Evolutionary conservation across 2,797 vertebrate genomes (phyloP).

Genomic region (Choloepus didactylus): DNA sequence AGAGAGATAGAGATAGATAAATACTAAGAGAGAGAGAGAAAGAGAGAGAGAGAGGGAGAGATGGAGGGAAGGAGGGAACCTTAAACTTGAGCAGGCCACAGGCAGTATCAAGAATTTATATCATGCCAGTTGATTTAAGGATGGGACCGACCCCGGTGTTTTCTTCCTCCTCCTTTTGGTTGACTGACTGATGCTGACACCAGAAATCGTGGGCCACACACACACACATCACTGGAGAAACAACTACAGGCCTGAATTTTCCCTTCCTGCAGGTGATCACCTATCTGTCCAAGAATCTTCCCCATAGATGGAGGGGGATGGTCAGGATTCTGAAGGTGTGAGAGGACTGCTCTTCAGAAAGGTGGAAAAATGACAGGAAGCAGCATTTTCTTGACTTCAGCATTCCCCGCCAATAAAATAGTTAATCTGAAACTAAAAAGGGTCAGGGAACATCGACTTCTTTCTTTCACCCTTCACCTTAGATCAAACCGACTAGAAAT

Average conservation of each 20-base stretch:
- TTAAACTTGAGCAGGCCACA: background rate
- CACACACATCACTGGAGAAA: background rate
- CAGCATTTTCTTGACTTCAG: background rate
- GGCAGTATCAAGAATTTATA: background rate
- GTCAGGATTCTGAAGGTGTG: background rate
- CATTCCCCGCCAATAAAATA: conserved; percentile 6
- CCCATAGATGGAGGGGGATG: background rate
- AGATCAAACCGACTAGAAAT: background rate
- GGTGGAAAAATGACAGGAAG: background rate
- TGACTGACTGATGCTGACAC: background rate
- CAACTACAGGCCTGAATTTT: background rate
- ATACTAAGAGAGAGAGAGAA: no score
- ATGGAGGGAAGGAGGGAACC: background rate
- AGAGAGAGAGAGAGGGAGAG: no score
- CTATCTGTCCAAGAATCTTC: background rate
- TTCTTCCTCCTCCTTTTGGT: background rate
- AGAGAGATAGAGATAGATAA: no score
- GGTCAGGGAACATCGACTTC: background rate
- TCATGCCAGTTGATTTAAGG: background rate
- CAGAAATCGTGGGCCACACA: background rate
- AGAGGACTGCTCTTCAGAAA: background rate
- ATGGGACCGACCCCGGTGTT: background rate
- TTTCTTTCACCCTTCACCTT: background rate
- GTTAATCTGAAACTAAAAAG: background rate
- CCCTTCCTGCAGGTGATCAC: background rate